Percentiles rank a stretch among this genome's conserved stretches.
phyloP scores from a whole-genome alignment of 2,797 vertebrate species.

The Coendou prehensilis region DNA sequence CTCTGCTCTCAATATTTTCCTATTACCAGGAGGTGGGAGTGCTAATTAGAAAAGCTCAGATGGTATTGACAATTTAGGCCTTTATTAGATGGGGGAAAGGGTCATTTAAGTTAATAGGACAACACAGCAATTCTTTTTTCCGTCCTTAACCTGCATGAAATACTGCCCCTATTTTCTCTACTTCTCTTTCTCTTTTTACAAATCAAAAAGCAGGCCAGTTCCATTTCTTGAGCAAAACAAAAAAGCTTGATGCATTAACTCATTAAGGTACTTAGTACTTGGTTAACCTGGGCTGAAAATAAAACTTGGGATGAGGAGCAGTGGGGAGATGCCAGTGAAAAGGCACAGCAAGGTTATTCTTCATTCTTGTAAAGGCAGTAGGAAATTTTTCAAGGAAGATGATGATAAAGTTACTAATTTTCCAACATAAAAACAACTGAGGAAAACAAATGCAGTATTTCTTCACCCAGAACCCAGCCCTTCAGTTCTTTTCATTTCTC shows the following conservation, averaged over 20 bases:
- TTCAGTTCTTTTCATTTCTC: conserved; percentile 57
- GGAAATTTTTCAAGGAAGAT: conserved; percentile 53
- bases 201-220: conserved; percentile 30
- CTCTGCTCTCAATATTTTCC: conserved; percentile 51
- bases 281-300: conserved; percentile 60
- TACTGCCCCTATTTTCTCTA: not conserved
- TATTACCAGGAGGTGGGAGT: conserved; percentile 4
- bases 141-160: not conserved
- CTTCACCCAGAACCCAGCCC: not conserved
- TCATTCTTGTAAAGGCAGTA: not conserved
- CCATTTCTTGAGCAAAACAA: conserved; percentile 54
- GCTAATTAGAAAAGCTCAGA: conserved; percentile 55
- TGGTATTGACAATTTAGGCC: not conserved
- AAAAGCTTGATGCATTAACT: conserved; percentile 50
- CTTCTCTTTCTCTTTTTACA: not conserved
- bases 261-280: conserved; percentile 44
- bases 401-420: conserved; percentile 22
- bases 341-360: not conserved
- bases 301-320: not conserved
- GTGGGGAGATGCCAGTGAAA: not conserved
- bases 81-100: not conserved
- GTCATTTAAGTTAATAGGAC: conserved; percentile 3
- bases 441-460: conserved; percentile 52
- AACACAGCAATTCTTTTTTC: not conserved
- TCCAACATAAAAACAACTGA: conserved; percentile 29